Base-by-base conservation (phyloP, 2,113 vertebrate genomes). In the Blennius ocellaris region DNA sequence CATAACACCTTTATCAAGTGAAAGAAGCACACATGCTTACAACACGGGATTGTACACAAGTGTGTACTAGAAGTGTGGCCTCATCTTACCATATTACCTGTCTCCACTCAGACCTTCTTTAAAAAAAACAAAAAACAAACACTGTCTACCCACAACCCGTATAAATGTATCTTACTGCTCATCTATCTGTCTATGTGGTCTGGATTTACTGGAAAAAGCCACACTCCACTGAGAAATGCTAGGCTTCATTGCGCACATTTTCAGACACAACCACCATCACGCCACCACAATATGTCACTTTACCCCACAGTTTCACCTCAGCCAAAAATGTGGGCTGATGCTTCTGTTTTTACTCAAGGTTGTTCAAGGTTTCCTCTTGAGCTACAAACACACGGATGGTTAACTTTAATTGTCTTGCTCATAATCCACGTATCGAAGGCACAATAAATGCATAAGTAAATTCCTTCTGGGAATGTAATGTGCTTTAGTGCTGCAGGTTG, bases 131-230 rank as follows among this genome's bases (percentile, higher is more conserved):
- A 30, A 30, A 59, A 57, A 51, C 55, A 12, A 61, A 71, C 49
- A 48, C 30, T 5, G 16, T 64, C 68, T 63, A 14, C 48, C 83
- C 74, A 66, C 68, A 44, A 16, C 49, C 44, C 21, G 55, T 81
- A 65, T 78, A 71, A 64, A 47, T 9, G 56, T 30, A 53, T 73
- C 55, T 74, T 58, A 2, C 54, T 58, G 73, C 65, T 60, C 17
- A 1, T 66, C 64, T 59, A 43, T 85, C 60, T 65, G 8, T 70
- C 61, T 67, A 37, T 80, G 80, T 80, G 86, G 86, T 85, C 69
- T 48, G 83, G 69, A 69, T 51, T 89, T 89, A 82, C 84, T 82
- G 86, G 87, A 85, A 87, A 71, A 87, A 82, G 75, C 80, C 79
- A 78, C 82, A 73, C 69, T 67, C 38, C 66, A 60, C 43, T 21